Conservation (phyloP, 2,113 vertebrate species). For the Bos indicus region DNA sequence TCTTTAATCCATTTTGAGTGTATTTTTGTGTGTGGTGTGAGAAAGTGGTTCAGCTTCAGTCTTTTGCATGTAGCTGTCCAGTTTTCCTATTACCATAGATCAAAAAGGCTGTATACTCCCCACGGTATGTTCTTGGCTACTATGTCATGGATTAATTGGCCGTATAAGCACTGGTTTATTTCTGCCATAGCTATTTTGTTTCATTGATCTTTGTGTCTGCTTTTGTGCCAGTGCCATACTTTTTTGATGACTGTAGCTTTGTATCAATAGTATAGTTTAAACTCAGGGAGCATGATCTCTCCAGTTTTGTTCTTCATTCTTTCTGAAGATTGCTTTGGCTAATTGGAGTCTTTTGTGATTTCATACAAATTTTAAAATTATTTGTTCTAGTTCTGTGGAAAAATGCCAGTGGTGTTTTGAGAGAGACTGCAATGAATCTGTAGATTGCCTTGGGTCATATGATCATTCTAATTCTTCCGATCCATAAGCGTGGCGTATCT, state of each 20-base stretch:
- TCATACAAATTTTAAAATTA: neutral
- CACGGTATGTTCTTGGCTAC: neutral
- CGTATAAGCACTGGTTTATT: neutral
- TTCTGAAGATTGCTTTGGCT: neutral
- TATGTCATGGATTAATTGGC: neutral
- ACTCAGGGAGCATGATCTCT: neutral
- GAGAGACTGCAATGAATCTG: neutral
- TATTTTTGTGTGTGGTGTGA: neutral
- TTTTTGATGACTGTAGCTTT: neutral
- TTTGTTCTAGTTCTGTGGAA: neutral
- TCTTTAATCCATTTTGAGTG: neutral
- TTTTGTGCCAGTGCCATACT: neutral
- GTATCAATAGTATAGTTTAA: neutral
- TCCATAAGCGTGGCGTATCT: neutral
- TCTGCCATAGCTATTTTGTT: neutral
- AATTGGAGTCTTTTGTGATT: neutral
- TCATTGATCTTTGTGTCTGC: neutral
- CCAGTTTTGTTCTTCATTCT: neutral
- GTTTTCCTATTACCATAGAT: neutral
- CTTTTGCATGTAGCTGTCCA: neutral
- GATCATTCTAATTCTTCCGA: neutral
- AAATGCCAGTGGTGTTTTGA: neutral
- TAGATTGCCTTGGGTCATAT: neutral
- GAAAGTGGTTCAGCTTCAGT: neutral
- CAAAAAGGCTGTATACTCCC: neutral